Evolutionary conservation across 2,888 invertebrate species (phyloP), one percentile per base, ranked within the genome.

Genomic region (Hoplodrina ambigua): DNA sequence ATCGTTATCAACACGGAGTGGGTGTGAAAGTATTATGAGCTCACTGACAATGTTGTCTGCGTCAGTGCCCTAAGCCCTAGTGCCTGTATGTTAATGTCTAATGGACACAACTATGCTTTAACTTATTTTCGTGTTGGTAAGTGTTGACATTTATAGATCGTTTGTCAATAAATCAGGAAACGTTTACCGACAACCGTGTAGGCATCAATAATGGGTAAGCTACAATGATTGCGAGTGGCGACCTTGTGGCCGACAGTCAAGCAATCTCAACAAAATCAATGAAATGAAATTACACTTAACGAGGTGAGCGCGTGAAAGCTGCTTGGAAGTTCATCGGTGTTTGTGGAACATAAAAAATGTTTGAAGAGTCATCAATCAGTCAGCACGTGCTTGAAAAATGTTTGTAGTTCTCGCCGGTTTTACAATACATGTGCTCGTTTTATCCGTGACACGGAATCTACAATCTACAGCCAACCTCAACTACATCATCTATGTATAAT

Each of bases 311-410:
- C 57, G 75, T 75, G 75, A 85, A 85, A 80, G 77, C 76, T 73
- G 57, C 70, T 67, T 72, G 78, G 85, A 88, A 90, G 82, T 87
- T 88, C 85, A 84, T 82, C 87, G 30, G 55, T 72, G 79, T 83
- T 84, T 82, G 79, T 83, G 63, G 79, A 73, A 77, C 70, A 75
- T 74, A 15, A 17, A 46, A 58, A 41, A 41, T 50, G n/a, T 87
- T 91, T 88, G 83, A 88, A 75, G 80, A 86, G 54, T 72, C 78
- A 86, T 87, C 86, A 85, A 89, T 86, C 20, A 49, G 25, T 5
- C 3, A 44, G 59, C 37, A 60, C 87, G 86, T 87, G 87, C 81
- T 86, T 76, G 70, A 56, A 11, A 56, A 68, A 41, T 87, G 82
- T 86, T 85, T 85, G 74, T 56, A 86, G 75, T 82, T 82, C 77